Evolutionary conservation across 2,113 vertebrate genomes (phyloP), one percentile per base, ranked within the genome.

Genomic region (Dipodomys merriami): DNA sequence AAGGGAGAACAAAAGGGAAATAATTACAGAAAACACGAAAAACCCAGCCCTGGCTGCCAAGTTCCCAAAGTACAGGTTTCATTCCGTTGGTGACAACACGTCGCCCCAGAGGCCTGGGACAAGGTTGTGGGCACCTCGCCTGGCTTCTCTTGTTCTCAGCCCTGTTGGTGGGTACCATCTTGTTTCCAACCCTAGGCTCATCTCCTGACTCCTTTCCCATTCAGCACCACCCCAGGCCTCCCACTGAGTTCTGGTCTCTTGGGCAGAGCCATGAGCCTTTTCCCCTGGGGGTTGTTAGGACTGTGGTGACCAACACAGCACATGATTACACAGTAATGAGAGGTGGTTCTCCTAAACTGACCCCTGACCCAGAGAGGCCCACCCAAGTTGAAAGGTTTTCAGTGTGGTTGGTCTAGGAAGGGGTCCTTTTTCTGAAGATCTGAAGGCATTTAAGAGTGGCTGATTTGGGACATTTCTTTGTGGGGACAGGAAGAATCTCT

Each of bases 21-120:
- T 96, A 97, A 95, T 97, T 96, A 97, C 85, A 97, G 96, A 97
- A 97, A 97, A 95, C 93, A 96, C 1, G 62, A 96, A 97, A 96
- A 97, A 94, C 95, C 91, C 91, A 95, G 96, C 20, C 90, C 85
- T 6, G 44, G 90, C 91, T 96, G 93, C 96, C 96, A 96, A 97
- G 93, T 85, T 95, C 94, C 87, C 91, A 94, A 97, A 97, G 88
- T 95, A 97, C 93, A 95, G 93, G 93, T 95, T 97, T 95, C 90
- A 39, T 87, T 93, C 81, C 95, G 91, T 76, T 91, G 94, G 96
- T 95, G 96, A 96, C 15, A 60, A 86, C 33, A 80, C 2, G 22
- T 92, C 46, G 3, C 79, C 91, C 84, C 60, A 33, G 83, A 86
- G 44, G 90, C 82, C 93, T 60, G 79, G 83, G 89, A 80, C 86